A percentile compares a stretch with the other conserved stretches of the same genome.
These are phyloP conservation scores for Mythimna pallens DNA, from an alignment of 2,888 invertebrate species.

Conservation along the genomic window DNA sequence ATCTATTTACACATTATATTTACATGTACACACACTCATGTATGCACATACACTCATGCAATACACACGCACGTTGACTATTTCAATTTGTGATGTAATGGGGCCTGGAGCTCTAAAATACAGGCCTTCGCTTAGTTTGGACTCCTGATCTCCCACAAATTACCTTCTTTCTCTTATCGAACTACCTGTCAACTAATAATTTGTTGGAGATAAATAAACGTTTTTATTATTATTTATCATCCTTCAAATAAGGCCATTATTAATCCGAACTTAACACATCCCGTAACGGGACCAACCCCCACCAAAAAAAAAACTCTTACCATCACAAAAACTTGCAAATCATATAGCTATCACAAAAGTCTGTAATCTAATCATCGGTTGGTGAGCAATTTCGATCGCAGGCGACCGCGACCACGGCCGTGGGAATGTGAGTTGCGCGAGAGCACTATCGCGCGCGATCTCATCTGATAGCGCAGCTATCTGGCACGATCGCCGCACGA, in stretches of 20 bases:
- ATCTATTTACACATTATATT: too few relatives aligned
- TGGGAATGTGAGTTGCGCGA: conserved; percentile 74
- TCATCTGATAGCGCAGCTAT: conserved; percentile 79
- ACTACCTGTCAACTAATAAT: too few relatives aligned
- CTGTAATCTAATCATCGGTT: conserved; percentile 65
- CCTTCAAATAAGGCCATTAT: neutral
- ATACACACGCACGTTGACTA: too few relatives aligned
- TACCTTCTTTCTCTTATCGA: too few relatives aligned
- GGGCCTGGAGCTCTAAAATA: too few relatives aligned
- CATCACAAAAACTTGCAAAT: conserved; percentile 62
- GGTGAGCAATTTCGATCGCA: conserved; percentile 68
- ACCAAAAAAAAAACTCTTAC: neutral
- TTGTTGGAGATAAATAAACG: too few relatives aligned
- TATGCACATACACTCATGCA: too few relatives aligned
- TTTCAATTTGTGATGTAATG: too few relatives aligned
- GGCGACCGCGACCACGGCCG: conserved; percentile 69
- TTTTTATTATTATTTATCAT: too few relatives aligned
- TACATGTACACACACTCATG: too few relatives aligned
- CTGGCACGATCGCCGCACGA: conserved; percentile 80
- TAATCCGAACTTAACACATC: neutral
- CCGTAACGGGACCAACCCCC: conserved; percentile 4
- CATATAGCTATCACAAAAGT: conserved; percentile 64
- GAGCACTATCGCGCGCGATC: conserved; percentile 76
- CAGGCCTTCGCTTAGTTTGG: too few relatives aligned
- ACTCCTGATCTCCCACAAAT: too few relatives aligned